Evolutionary conservation across 2,113 vertebrate genomes (phyloP).

Genomic region (Pholis gunnellus): DNA sequence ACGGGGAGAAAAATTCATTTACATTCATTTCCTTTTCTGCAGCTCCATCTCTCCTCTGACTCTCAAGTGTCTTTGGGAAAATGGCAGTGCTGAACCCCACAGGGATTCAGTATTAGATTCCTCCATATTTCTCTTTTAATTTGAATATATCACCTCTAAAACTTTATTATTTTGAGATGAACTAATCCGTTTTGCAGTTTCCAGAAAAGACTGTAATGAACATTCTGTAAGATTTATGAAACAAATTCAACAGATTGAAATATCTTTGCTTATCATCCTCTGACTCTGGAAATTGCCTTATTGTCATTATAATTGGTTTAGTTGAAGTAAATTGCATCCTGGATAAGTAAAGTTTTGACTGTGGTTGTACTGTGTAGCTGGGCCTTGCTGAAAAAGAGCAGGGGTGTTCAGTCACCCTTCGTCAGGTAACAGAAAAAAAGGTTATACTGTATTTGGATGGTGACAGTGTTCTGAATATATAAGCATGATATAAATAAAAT

Average conservation of each 20-base stretch:
- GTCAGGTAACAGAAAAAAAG: slow-evolving; percentile 26
- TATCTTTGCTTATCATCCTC: background rate
- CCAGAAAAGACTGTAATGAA: background rate
- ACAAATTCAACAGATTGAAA: background rate
- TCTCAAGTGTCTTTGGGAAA: slow-evolving; percentile 24
- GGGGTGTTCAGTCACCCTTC: slow-evolving; percentile 17
- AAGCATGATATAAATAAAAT: slow-evolving; percentile 9
- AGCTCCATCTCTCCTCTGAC: slow-evolving; percentile 42
- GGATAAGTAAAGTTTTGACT: background rate
- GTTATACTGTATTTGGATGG: slow-evolving; percentile 40
- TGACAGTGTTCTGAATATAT: slow-evolving; percentile 46
- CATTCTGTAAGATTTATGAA: slow-evolving; percentile 3
- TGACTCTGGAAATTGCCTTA: background rate
- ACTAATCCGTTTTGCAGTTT: background rate
- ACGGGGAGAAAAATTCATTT: slow-evolving; percentile 52
- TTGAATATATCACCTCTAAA: slow-evolving; percentile 8
- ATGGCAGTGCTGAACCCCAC: slow-evolving; percentile 37
- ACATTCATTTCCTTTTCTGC: slow-evolving; percentile 58
- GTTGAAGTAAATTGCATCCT: background rate
- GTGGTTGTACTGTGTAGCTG: background rate
- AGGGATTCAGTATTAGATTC: slow-evolving; percentile 33
- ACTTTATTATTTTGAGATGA: slow-evolving; percentile 4
- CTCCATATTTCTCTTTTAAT: slow-evolving; percentile 1
- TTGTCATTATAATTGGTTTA: background rate
- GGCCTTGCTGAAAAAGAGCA: background rate